phyloP scores from a whole-genome alignment of 2,797 vertebrate species.

The Anas acuta region DNA sequence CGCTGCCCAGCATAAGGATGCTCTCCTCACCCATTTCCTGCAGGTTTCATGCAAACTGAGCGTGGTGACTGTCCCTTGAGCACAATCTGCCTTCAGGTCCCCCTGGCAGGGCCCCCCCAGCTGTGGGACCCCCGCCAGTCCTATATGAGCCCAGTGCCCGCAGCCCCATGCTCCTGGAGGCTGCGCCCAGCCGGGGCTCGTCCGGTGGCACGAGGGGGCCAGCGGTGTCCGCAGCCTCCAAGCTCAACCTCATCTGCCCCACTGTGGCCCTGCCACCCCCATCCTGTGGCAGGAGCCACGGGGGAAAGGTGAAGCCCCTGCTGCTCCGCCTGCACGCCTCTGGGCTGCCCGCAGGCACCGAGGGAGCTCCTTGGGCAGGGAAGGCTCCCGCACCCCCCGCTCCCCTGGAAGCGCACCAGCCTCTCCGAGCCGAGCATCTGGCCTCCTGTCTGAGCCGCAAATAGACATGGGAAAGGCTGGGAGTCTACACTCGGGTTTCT shows the following conservation, averaged over 20 bases:
- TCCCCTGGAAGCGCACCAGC: not conserved
- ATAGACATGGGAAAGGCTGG: not conserved
- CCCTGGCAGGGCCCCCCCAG: too few relatives aligned
- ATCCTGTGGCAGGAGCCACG: not conserved
- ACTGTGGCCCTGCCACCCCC: not conserved
- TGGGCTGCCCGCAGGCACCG: not conserved
- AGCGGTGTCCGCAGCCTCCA: not conserved
- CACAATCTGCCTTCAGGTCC: too few relatives aligned
- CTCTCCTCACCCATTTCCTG: not conserved
- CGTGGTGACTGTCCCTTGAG: not conserved
- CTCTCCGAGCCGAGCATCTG: not conserved
- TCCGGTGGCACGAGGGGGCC: too few relatives aligned
- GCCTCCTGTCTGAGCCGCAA: not conserved
- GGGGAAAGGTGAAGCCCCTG: not conserved
- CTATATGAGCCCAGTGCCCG: accelerated
- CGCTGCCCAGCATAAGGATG: accelerated
- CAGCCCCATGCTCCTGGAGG: not conserved
- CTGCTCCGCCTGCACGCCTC: accelerated
- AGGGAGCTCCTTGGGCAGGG: not conserved
- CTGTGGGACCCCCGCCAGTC: too few relatives aligned
- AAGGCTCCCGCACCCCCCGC: not conserved
- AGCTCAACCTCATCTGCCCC: not conserved
- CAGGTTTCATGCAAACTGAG: accelerated
- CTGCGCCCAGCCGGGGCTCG: accelerated
- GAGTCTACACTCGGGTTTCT: not conserved